phyloP scores from a whole-genome alignment of 2,113 vertebrate genomes.

The Talpa occidentalis region DNA sequence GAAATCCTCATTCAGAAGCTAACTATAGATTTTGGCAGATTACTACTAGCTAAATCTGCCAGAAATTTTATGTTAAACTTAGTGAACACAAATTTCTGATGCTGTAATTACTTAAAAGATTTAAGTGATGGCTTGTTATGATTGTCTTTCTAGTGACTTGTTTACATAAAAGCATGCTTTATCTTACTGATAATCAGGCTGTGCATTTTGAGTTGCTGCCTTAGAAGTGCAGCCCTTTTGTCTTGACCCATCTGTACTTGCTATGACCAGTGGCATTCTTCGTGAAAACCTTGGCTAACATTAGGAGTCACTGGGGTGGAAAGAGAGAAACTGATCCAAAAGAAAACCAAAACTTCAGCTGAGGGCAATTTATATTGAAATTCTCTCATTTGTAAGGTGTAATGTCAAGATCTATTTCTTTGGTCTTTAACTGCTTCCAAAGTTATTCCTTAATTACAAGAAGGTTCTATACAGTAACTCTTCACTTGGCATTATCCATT shows the following conservation, averaged over 20 bases:
- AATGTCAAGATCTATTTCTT: neutral
- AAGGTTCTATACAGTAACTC: neutral
- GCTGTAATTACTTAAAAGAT: neutral
- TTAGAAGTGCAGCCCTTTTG: neutral
- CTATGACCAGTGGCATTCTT: neutral
- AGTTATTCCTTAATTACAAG: neutral
- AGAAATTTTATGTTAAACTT: conserved; percentile 15
- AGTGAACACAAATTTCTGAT: neutral
- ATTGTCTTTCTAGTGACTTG: neutral
- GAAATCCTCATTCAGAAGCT: neutral
- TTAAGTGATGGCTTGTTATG: neutral
- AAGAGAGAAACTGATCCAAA: neutral
- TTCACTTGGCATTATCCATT: no score
- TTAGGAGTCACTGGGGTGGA: neutral
- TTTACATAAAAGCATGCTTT: neutral
- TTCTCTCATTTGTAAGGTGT: neutral
- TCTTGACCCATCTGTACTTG: neutral
- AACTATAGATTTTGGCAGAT: neutral
- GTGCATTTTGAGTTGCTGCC: neutral
- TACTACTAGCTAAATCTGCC: neutral
- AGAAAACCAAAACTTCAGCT: neutral
- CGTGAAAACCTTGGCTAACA: neutral
- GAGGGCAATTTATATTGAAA: neutral
- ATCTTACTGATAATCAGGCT: neutral
- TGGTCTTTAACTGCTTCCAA: neutral